These are phyloP conservation scores for Drosophila dives DNA, from an alignment of 2,888 invertebrate genomes.

Conservation along the genomic window DNA sequence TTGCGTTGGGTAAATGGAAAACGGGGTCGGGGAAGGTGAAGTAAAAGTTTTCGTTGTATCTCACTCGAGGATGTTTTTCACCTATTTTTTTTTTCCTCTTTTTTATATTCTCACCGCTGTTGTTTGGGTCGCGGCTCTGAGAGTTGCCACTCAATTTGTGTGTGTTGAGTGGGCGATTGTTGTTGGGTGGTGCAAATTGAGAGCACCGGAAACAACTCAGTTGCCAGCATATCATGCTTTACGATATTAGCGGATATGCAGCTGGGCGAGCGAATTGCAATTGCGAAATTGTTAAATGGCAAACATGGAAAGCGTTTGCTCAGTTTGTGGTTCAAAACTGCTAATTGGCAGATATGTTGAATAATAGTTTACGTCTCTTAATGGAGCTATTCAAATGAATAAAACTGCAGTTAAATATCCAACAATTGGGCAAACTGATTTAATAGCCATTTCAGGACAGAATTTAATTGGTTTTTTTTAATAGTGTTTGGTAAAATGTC, in stretches of 20 bases:
- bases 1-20: not conserved
- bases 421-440: no score
- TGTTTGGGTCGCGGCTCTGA: conserved; percentile 28
- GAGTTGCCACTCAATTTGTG: conserved; percentile 30
- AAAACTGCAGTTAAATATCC: not conserved
- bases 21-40: not conserved
- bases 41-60: conserved; percentile 34
- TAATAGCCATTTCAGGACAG: not conserved
- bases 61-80: conserved; percentile 36
- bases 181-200: conserved; percentile 17
- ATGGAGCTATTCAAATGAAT: not conserved
- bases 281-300: conserved; percentile 14
- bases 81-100: not conserved
- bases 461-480: not conserved
- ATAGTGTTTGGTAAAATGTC: no score
- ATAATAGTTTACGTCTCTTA: not conserved
- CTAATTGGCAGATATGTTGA: conserved; percentile 9
- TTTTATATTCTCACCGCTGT: conserved; percentile 8
- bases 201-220: conserved; percentile 1
- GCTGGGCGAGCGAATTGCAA: conserved; percentile 3
- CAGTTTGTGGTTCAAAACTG: not conserved
- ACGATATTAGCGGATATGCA: conserved; percentile 21
- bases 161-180: not conserved
- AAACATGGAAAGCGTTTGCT: conserved; percentile 1
- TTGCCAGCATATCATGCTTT: conserved; percentile 17